A percentile compares a stretch with the other conserved stretches of the same genome.
phyloP scores from a whole-genome alignment of 2,797 vertebrate species.

The Anableps anableps region DNA sequence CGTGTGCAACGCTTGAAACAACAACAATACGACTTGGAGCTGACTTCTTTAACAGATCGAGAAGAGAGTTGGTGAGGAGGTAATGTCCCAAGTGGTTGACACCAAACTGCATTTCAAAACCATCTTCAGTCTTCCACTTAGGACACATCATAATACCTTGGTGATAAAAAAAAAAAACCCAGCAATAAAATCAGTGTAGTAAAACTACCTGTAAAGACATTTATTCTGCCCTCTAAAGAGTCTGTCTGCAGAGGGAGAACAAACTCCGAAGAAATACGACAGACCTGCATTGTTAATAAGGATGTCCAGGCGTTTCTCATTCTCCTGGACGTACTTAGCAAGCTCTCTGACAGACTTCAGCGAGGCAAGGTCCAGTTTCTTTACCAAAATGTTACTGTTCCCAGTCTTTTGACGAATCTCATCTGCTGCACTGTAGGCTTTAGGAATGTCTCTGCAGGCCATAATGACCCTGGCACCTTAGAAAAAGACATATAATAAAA shows the following conservation, averaged over 20 bases:
- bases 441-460: constrained; percentile 78
- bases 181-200: not conserved
- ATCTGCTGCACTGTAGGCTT: constrained; percentile 68
- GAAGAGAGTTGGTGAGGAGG: constrained; percentile 76
- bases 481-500: not conserved
- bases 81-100: constrained; percentile 81
- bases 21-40: constrained; percentile 66
- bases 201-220: not conserved
- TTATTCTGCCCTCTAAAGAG: not conserved
- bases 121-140: constrained; percentile 75
- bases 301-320: constrained; percentile 75
- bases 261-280: not conserved
- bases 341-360: constrained; percentile 76
- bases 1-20: constrained; percentile 71
- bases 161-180: not conserved
- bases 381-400: constrained; percentile 77
- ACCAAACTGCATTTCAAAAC: constrained; percentile 81
- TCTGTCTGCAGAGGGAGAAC: not conserved
- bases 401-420: constrained; percentile 75
- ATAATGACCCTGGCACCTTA: constrained; percentile 80
- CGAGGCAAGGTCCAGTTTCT: constrained; percentile 75
- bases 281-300: constrained; percentile 83
- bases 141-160: constrained; percentile 78
- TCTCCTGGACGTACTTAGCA: constrained; percentile 70
- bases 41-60: constrained; percentile 76